phyloP scores from a whole-genome alignment of 35 echinoderm and acorn worm genomes.

The Amphiura filiformis region DNA sequence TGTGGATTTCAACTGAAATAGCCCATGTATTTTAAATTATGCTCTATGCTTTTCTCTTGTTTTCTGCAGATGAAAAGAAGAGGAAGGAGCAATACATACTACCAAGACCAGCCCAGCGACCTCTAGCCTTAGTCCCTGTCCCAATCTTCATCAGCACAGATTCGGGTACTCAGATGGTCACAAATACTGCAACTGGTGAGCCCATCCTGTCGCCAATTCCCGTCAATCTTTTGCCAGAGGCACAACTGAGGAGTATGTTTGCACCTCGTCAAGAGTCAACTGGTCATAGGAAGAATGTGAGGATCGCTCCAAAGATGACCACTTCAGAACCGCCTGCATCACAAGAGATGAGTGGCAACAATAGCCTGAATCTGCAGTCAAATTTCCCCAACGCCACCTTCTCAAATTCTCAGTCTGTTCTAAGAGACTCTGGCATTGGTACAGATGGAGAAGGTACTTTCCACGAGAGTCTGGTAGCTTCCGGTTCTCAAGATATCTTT shows the following conservation, averaged over 20 bases:
- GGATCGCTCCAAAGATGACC: conserved; percentile 14
- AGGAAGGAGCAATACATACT: conserved; percentile 13
- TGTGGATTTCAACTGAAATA: too few species aligned
- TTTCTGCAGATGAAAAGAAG: not conserved
- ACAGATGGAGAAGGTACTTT: not conserved
- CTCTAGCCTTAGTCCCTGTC: conserved; percentile 61
- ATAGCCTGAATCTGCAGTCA: not conserved
- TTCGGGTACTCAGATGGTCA: conserved; percentile 22
- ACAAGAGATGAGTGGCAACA: not conserved
- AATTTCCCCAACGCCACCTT: not conserved
- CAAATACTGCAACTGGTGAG: not conserved
- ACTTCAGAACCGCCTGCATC: not conserved
- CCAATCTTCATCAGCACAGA: conserved; percentile 42
- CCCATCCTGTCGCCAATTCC: conserved; percentile 4
- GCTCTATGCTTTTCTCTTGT: not conserved
- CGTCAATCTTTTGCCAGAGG: conserved; percentile 9
- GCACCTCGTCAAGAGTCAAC: not conserved
- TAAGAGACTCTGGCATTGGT: not conserved
- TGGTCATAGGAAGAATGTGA: not conserved
- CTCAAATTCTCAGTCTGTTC: not conserved
- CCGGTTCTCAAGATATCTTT: not conserved
- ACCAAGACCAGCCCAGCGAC: conserved; percentile 28
- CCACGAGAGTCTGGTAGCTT: not conserved
- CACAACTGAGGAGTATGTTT: not conserved
- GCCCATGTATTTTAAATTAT: too few species aligned